Percentiles rank a stretch among this genome's conserved stretches.
phyloP scores from a whole-genome alignment of 2,113 vertebrate species.

The Carlito syrichta region DNA sequence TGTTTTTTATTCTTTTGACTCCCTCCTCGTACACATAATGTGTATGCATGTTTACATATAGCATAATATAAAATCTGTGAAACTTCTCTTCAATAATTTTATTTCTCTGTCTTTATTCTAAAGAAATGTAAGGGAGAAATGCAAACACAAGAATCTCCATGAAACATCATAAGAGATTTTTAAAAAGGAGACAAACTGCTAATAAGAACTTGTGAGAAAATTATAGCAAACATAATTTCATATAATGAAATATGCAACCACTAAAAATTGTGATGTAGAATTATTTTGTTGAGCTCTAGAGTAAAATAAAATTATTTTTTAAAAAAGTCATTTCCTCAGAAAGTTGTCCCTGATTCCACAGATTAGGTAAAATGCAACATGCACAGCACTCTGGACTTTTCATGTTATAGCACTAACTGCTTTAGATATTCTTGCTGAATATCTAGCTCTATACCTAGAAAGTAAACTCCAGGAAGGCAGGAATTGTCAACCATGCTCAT shows the following conservation, averaged over 20 bases:
- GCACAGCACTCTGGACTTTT: not conserved
- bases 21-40: not conserved
- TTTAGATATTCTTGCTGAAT: not conserved
- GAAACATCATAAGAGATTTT: not conserved
- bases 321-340: not conserved
- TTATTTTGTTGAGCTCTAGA: not conserved
- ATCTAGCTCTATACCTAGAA: not conserved
- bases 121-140: slow-evolving; percentile 32
- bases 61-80: not conserved
- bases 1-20: too few relatives aligned
- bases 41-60: not conserved
- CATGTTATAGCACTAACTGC: not conserved
- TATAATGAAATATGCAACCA: not conserved
- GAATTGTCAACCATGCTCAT: not conserved
- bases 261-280: not conserved
- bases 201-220: not conserved
- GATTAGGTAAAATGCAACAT: not conserved
- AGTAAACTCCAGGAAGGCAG: not conserved
- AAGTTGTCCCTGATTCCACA: not conserved
- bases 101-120: not conserved
- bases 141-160: not conserved
- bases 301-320: not conserved
- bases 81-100: not conserved
- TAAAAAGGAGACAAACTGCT: not conserved
- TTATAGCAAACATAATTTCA: not conserved